These are phyloP conservation scores for Nasonovia ribisnigri DNA, from an alignment of 2,888 invertebrate genomes.

Conservation along the genomic window DNA sequence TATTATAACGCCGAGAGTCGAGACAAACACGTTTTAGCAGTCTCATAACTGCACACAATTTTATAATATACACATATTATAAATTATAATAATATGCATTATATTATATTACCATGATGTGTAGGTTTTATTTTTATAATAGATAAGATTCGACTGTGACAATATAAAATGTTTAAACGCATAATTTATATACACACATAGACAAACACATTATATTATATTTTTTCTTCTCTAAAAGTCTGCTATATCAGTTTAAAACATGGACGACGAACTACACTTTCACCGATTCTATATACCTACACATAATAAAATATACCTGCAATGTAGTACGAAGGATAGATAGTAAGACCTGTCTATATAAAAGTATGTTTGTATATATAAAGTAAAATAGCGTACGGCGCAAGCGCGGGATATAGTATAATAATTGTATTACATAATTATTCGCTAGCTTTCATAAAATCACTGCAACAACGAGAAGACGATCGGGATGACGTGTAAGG, in stretches of 20 bases:
- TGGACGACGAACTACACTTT: constrained; percentile 8
- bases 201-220: not conserved
- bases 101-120: not conserved
- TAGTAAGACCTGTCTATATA: not conserved
- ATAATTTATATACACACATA: constrained; percentile 19
- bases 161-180: constrained; percentile 24
- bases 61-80: not conserved
- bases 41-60: not conserved
- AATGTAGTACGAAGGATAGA: not conserved
- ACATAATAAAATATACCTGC: not conserved
- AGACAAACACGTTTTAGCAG: constrained; percentile 33
- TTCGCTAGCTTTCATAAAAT: not conserved
- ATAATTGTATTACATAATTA: not conserved
- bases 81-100: constrained; percentile 14
- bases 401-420: not conserved
- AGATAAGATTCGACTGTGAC: constrained; percentile 21
- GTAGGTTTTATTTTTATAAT: constrained; percentile 4
- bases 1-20: not conserved
- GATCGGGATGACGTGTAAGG: not conserved
- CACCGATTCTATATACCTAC: not conserved
- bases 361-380: not conserved
- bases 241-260: not conserved
- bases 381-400: not conserved
- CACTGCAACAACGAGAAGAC: not conserved
- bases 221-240: constrained; percentile 1